These are phyloP conservation scores for Pelosia muscerda DNA, from an alignment of 2,888 invertebrate genomes.

Conservation along the genomic window DNA sequence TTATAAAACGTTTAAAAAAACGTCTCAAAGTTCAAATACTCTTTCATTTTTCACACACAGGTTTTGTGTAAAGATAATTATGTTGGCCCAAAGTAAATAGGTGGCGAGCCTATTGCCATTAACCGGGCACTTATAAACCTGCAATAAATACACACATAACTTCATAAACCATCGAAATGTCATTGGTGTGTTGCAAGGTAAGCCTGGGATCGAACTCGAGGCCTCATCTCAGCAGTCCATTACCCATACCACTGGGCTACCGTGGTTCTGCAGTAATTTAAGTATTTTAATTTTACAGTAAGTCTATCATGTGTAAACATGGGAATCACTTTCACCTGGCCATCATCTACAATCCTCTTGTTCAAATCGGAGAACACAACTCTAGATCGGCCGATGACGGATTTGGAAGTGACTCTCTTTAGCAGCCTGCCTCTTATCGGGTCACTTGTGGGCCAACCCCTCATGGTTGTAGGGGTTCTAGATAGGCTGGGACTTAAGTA, in stretches of 20 bases:
- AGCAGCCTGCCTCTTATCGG: conserved; percentile 63
- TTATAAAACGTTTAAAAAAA: too few relatives aligned
- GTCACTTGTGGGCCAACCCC: conserved; percentile 56
- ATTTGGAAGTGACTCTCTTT: conserved; percentile 65
- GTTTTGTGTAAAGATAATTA: too few relatives aligned
- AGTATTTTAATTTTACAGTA: conserved; percentile 54
- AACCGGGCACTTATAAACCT: too few relatives aligned
- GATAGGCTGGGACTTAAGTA: conserved; percentile 68
- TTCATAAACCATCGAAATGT: too few relatives aligned
- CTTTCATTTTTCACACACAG: too few relatives aligned
- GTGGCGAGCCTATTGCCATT: too few relatives aligned
- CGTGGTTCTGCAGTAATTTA: neutral
- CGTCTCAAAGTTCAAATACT: too few relatives aligned
- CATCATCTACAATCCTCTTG: conserved; percentile 66
- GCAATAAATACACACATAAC: too few relatives aligned
- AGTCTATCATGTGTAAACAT: conserved; percentile 65
- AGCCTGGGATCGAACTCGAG: too few relatives aligned
- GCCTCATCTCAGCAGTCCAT: too few relatives aligned
- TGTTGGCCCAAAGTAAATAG: neutral
- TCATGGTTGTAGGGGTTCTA: conserved; percentile 54
- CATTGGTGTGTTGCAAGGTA: too few relatives aligned
- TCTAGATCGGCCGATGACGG: conserved; percentile 67
- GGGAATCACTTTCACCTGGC: conserved; percentile 71
- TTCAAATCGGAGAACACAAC: conserved; percentile 70
- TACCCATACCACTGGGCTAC: neutral